Evolutionary conservation across 2,113 vertebrate species (phyloP).

Genomic region (Thunnus maccoyii): DNA sequence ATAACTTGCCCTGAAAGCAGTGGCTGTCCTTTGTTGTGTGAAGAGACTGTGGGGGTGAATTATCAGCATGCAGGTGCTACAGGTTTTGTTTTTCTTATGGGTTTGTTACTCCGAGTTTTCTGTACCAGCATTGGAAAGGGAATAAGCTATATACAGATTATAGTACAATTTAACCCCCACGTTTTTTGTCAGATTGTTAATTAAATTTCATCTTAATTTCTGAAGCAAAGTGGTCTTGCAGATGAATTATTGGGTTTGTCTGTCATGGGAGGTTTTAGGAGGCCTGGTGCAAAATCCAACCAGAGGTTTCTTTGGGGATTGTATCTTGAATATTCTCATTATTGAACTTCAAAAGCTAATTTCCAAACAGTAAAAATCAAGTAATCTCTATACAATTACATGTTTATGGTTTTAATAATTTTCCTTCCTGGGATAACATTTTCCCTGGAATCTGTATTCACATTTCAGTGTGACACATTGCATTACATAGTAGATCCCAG

Average conservation of each 20-base stretch:
- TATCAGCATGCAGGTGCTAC: no score
- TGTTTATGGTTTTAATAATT: not conserved
- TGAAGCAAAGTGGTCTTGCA: slow-evolving; percentile 34
- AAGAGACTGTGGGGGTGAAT: no score
- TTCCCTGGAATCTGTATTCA: no score
- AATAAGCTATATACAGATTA: slow-evolving; percentile 1
- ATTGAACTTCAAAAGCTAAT: no score
- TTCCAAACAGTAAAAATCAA: not conserved
- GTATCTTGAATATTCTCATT: not conserved
- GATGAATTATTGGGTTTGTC: slow-evolving; percentile 23
- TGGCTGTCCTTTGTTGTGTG: no score
- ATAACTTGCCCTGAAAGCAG: no score
- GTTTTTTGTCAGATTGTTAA: slow-evolving; percentile 37
- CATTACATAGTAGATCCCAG: not conserved
- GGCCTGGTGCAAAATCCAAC: not conserved
- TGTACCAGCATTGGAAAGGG: slow-evolving; percentile 10
- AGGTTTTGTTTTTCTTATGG: not conserved
- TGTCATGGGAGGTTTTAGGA: not conserved
- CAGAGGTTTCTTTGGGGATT: not conserved
- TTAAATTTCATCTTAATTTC: slow-evolving; percentile 51
- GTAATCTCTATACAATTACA: not conserved
- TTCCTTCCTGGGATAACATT: no score
- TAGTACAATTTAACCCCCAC: slow-evolving; percentile 1
- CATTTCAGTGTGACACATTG: not conserved
- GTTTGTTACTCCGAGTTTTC: slow-evolving; percentile 34